Percentiles rank a stretch among this genome's conserved stretches.
Evolutionary conservation across 2,888 invertebrate genomes (phyloP).

Genomic region (Elmis aenea): DNA sequence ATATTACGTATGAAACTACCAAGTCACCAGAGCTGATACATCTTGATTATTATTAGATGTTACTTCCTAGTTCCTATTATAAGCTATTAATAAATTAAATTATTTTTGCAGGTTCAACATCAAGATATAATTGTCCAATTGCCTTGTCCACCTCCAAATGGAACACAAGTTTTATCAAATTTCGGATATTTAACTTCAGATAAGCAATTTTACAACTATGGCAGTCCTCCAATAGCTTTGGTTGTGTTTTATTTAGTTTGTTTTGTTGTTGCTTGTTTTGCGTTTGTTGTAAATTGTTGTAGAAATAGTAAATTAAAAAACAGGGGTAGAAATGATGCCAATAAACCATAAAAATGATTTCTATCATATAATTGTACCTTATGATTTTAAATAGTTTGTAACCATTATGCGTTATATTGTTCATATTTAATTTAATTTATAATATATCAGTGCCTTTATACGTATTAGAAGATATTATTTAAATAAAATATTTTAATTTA

Average conservation of each 20-base stretch:
- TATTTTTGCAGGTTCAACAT: constrained; percentile 62
- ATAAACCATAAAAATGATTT: constrained; percentile 58
- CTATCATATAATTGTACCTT: too few relatives aligned
- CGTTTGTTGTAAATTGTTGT: constrained; percentile 58
- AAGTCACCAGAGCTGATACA: neutral
- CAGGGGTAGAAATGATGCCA: constrained; percentile 53
- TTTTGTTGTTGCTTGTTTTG: constrained; percentile 56
- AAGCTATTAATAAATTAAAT: neutral
- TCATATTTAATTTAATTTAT: too few relatives aligned
- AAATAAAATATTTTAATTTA: too few relatives aligned
- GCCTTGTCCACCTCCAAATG: constrained; percentile 75
- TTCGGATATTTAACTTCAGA: constrained; percentile 49
- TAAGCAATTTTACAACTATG: constrained; percentile 51
- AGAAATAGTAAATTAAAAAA: constrained; percentile 48
- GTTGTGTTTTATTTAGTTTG: constrained; percentile 58
- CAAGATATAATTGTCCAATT: constrained; percentile 84
- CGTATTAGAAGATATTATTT: too few relatives aligned
- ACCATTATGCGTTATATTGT: too few relatives aligned
- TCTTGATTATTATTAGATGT: neutral
- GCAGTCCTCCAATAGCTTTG: constrained; percentile 54
- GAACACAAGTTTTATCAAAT: constrained; percentile 61
- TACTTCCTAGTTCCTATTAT: neutral
- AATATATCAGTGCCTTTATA: too few relatives aligned
- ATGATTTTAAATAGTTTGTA: too few relatives aligned
- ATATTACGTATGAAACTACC: neutral